phyloP scores from a whole-genome alignment of 2,888 invertebrate species.

The Criorhina ranunculi region DNA sequence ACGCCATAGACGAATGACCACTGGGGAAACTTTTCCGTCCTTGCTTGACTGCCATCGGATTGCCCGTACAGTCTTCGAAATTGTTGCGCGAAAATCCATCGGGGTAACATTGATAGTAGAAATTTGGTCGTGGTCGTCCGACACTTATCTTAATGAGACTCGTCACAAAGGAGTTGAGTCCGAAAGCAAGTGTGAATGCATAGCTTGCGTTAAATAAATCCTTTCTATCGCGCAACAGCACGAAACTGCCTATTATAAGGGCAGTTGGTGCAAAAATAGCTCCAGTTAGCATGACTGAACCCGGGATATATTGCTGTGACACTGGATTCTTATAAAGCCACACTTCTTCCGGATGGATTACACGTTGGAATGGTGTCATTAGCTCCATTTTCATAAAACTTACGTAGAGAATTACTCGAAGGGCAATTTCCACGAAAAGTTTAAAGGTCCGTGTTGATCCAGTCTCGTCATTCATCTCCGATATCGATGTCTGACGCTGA shows the following conservation, averaged over 20 bases:
- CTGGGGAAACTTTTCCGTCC: conserved; percentile 96
- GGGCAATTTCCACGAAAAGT: conserved; percentile 39
- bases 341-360: conserved; percentile 90
- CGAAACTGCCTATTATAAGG: conserved; percentile 85
- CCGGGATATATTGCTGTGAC: conserved; percentile 89
- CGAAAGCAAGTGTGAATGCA: conserved; percentile 88
- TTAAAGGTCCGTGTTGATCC: conserved; percentile 28
- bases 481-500: conserved; percentile 50
- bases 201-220: conserved; percentile 89
- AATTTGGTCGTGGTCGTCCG: conserved; percentile 92
- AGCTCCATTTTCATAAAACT: conserved; percentile 87
- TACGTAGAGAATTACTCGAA: conserved; percentile 48
- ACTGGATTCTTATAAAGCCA: conserved; percentile 93
- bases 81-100: conserved; percentile 86
- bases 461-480: conserved; percentile 17
- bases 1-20: conserved; percentile 93
- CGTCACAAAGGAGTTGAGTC: conserved; percentile 87
- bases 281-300: conserved; percentile 87
- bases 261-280: conserved; percentile 88
- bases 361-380: conserved; percentile 89
- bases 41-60: conserved; percentile 87
- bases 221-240: conserved; percentile 87
- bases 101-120: conserved; percentile 93
- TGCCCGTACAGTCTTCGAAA: conserved; percentile 88
- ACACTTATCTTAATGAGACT: conserved; percentile 83